phyloP scores from a whole-genome alignment of 2,113 vertebrate species.

The Ibidorhyncha struthersii region DNA sequence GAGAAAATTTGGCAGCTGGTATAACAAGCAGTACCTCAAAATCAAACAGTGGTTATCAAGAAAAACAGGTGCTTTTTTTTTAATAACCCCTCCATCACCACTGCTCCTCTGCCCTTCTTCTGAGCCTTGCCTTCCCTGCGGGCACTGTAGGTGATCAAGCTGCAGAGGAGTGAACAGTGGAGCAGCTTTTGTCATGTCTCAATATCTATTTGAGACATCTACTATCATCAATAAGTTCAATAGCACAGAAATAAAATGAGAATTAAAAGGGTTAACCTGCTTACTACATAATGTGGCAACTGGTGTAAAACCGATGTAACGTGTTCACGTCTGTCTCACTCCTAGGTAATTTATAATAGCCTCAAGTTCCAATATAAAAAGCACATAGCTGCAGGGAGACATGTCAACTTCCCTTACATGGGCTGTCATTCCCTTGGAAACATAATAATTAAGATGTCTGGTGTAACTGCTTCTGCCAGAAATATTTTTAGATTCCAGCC shows the following conservation, averaged over 20 bases:
- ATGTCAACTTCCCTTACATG: conserved; percentile 70
- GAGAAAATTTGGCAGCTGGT: conserved; percentile 21
- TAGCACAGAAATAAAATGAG: not conserved
- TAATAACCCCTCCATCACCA: not conserved
- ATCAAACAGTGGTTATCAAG: conserved; percentile 41
- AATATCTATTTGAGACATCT: not conserved
- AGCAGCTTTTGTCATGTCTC: not conserved
- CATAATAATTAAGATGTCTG: conserved; percentile 81
- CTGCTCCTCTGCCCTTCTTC: not conserved
- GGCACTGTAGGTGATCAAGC: not conserved
- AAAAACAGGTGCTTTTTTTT: not conserved
- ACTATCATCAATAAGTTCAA: not conserved
- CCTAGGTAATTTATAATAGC: conserved; percentile 69
- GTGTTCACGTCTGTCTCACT: conserved; percentile 22
- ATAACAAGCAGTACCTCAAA: not conserved
- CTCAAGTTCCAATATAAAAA: conserved; percentile 71
- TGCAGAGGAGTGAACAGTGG: not conserved
- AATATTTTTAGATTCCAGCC: conserved; percentile 78
- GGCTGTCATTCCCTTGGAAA: conserved; percentile 78
- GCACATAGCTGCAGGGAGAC: conserved; percentile 72
- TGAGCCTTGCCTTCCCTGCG: not conserved
- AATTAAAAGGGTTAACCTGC: conserved; percentile 19
- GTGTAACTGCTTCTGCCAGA: conserved; percentile 75
- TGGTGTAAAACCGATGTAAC: conserved; percentile 32
- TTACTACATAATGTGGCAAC: not conserved